Evolutionary conservation across 2,888 invertebrate species (phyloP).

Genomic region (Drosophila merina): DNA sequence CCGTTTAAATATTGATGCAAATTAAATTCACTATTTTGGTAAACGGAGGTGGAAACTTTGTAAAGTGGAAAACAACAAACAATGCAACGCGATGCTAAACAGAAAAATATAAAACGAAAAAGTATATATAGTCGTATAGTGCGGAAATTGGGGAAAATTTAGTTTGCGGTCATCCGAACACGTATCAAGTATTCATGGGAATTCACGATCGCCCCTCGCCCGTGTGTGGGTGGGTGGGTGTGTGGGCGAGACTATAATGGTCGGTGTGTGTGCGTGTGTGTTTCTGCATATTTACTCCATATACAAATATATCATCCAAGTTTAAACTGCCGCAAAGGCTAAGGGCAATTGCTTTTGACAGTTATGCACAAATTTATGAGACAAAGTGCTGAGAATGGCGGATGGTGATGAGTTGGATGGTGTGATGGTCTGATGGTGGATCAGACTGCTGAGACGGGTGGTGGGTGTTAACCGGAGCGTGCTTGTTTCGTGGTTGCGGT

Average conservation of each 20-base stretch:
- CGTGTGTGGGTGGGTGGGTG: constrained; percentile 2
- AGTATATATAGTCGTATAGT: constrained; percentile 1
- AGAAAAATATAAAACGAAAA: constrained; percentile 11
- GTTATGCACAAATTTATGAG: constrained; percentile 80
- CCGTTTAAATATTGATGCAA: constrained; percentile 44
- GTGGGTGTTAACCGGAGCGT: constrained; percentile 14
- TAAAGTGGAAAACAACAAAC: constrained; percentile 33
- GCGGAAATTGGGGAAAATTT: constrained; percentile 39
- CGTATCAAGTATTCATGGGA: constrained; percentile 38
- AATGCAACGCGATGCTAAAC: constrained; percentile 1
- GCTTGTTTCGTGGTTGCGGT: constrained; percentile 28
- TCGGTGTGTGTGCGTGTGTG: constrained; percentile 34
- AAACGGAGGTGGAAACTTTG: constrained; percentile 20
- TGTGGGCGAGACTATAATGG: constrained; percentile 10
- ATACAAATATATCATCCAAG: constrained; percentile 78
- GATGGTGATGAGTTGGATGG: constrained; percentile 6
- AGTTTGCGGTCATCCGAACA: constrained; percentile 30
- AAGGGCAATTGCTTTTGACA: constrained; percentile 80
- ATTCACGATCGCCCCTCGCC: constrained; percentile 34
- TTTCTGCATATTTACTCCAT: constrained; percentile 39
- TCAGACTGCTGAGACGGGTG: too few species aligned
- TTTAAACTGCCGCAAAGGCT: constrained; percentile 79
- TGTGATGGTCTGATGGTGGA: neutral
- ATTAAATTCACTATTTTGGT: constrained; percentile 43
- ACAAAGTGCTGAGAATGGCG: constrained; percentile 74